phyloP scores from a whole-genome alignment of 2,797 vertebrate genomes.

The Vespertilio murinus region DNA sequence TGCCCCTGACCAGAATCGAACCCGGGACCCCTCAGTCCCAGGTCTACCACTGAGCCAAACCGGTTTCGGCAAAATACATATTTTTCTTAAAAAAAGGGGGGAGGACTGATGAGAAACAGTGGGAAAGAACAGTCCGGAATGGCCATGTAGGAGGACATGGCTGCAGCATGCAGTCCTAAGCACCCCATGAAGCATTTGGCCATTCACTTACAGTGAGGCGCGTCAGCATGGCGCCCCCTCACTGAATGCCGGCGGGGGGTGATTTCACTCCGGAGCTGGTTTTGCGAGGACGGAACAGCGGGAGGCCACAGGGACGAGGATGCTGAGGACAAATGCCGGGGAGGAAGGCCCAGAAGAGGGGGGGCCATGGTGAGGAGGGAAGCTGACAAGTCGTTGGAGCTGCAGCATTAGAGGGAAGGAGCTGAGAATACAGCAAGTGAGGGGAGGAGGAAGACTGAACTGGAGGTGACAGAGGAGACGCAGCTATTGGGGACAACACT shows the following conservation, averaged over 20 bases:
- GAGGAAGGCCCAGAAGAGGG: background rate
- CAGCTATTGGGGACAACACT: background rate
- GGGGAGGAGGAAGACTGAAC: background rate
- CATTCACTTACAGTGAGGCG: background rate
- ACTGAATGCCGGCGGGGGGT: background rate
- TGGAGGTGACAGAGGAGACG: background rate
- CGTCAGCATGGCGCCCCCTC: background rate
- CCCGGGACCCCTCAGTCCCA: no score
- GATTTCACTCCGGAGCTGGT: no score
- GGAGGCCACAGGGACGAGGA: background rate
- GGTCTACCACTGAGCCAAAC: no score
- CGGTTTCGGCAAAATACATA: no score
- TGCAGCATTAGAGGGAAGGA: background rate
- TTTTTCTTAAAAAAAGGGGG: no score
- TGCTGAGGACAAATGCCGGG: background rate
- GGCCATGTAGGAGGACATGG: background rate
- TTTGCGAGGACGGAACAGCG: background rate
- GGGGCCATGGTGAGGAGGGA: background rate
- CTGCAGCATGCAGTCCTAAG: background rate
- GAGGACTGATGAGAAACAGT: background rate
- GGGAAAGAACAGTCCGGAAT: background rate
- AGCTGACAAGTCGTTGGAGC: background rate
- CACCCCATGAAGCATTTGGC: background rate
- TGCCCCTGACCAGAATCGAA: no score
- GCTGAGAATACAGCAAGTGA: background rate